Conservation (phyloP, 2,888 invertebrate genomes). For the Smittia sp. region DNA sequence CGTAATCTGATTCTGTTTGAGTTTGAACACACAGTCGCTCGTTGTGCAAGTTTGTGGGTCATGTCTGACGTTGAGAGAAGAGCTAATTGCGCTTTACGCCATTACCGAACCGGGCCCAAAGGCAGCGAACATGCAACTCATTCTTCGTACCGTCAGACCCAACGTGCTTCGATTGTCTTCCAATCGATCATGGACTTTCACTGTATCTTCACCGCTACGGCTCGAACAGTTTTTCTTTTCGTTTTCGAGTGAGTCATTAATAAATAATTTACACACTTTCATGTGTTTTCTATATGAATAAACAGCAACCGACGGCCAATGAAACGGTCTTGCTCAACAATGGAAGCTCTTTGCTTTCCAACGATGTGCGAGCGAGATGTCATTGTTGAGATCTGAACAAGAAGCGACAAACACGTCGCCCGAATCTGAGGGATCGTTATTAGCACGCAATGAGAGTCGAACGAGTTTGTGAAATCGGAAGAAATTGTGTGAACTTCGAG, state of each 20-base stretch:
- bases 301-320: neutral
- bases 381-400: too few species aligned
- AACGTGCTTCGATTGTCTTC: neutral
- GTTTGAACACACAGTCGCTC: neutral
- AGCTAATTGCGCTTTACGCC: neutral
- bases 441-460: too few species aligned
- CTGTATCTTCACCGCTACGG: neutral
- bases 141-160: neutral
- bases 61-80: neutral
- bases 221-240: neutral
- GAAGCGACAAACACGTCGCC: too few species aligned
- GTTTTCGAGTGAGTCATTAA: conserved; percentile 37
- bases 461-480: too few species aligned
- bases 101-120: conserved; percentile 22
- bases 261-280: conserved; percentile 35
- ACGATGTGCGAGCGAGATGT: too few species aligned
- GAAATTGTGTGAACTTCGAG: too few species aligned
- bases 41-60: conserved; percentile 31
- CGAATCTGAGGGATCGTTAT: too few species aligned
- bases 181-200: conserved; percentile 4
- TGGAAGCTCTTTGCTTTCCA: too few species aligned
- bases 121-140: conserved; percentile 12
- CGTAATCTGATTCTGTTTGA: neutral
- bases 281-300: neutral
- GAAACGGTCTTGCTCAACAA: too few species aligned